A percentile compares a stretch with the other conserved stretches of the same genome.
Evolutionary conservation across 1,140 invertebrate genomes (phyloP).

Genomic region (Piezodorus guildinii): DNA sequence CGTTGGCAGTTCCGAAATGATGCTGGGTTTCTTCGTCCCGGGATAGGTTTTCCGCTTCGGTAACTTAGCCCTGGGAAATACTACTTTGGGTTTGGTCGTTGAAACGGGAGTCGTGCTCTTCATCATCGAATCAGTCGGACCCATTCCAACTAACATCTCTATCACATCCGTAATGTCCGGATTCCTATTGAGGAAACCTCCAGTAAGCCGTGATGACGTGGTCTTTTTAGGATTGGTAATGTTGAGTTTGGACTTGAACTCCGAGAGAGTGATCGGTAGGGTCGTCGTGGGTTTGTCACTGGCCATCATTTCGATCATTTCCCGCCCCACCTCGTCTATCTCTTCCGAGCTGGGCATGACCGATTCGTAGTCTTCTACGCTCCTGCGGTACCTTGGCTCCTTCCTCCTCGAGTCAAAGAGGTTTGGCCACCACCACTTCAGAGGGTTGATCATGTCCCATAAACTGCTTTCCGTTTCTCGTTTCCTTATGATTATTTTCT

Average conservation of each 20-base stretch:
- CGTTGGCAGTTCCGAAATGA: background rate
- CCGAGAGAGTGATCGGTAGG: background rate
- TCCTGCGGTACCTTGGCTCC: constrained; percentile 19
- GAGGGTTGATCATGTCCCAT: constrained; percentile 18
- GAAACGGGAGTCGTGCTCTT: background rate
- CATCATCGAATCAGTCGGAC: background rate
- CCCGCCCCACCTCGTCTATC: background rate
- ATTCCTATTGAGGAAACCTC: constrained; percentile 9
- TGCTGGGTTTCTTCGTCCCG: background rate
- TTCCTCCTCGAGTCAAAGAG: constrained; percentile 13
- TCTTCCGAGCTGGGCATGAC: background rate
- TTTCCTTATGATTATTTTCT: background rate
- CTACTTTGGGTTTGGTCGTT: constrained; percentile 18
- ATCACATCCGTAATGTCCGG: background rate
- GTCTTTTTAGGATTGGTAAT: background rate
- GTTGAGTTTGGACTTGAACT: constrained; percentile 3
- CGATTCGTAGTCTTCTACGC: background rate
- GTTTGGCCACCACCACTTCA: constrained; percentile 15
- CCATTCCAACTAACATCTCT: background rate
- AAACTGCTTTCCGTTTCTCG: constrained; percentile 6
- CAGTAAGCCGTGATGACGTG: background rate
- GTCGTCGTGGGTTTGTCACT: background rate
- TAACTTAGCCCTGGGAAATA: constrained; percentile 20
- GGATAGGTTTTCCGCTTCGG: constrained; percentile 19
- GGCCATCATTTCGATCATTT: background rate